A percentile compares a stretch with the other conserved stretches of the same genome.
phyloP scores from a whole-genome alignment of 2,113 vertebrate genomes.

The Chlorodrepanis virens region DNA sequence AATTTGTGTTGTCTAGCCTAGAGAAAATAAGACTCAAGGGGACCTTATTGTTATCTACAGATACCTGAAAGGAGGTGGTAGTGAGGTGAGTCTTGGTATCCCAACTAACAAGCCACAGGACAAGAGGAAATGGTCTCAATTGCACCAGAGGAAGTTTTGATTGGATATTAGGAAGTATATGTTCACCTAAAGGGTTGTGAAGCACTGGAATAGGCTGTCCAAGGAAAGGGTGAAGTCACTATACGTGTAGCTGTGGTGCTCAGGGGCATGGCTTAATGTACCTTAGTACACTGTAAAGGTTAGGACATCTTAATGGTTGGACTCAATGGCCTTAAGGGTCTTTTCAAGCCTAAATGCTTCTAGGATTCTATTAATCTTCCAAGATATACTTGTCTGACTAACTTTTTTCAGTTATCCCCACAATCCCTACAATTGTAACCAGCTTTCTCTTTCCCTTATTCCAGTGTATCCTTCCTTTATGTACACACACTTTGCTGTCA shows the following conservation, averaged over 20 bases:
- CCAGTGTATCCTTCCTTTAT: background rate
- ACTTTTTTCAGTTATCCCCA: background rate
- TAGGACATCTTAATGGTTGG: background rate
- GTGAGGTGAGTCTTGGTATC: background rate
- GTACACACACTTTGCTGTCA: background rate
- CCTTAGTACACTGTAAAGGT: background rate
- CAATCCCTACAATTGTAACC: background rate
- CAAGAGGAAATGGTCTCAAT: background rate
- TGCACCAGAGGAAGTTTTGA: background rate
- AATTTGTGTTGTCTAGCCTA: background rate
- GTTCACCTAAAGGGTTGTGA: background rate
- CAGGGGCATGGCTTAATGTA: too few relatives aligned
- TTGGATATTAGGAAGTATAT: background rate
- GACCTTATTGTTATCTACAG: background rate
- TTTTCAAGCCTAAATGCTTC: background rate
- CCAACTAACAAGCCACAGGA: background rate
- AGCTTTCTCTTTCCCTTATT: background rate
- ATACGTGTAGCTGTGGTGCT: accelerated
- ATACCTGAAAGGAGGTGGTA: background rate
- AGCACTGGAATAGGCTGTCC: background rate
- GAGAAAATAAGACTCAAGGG: background rate
- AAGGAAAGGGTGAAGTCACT: background rate
- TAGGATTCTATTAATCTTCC: background rate
- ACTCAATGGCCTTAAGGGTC: background rate
- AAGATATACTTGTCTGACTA: background rate